These are phyloP conservation scores for Harlomillsia oculata DNA, from an alignment of 1,140 invertebrate species.

Conservation along the genomic window DNA sequence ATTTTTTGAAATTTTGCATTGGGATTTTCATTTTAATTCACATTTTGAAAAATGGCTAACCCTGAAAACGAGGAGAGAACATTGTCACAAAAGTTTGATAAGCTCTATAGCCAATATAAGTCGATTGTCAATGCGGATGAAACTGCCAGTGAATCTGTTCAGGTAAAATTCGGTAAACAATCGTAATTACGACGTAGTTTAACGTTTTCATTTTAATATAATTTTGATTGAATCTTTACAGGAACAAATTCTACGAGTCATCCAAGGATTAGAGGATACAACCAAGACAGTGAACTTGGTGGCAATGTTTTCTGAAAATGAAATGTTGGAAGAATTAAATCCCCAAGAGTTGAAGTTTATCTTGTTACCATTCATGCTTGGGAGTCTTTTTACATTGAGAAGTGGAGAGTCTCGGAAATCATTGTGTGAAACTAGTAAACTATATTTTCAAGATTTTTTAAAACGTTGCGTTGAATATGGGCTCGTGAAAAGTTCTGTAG, in stretches of 20 bases:
- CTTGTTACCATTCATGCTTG: slow-evolving; percentile 70
- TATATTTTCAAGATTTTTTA: slow-evolving; percentile 78
- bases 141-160: too few species aligned
- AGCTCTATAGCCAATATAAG: too few species aligned
- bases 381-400: slow-evolving; percentile 60
- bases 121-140: too few species aligned
- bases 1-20: too few species aligned
- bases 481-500: slow-evolving; percentile 48
- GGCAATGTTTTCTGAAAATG: slow-evolving; percentile 78
- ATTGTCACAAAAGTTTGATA: too few species aligned
- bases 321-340: slow-evolving; percentile 72
- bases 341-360: slow-evolving; percentile 77
- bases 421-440: slow-evolving; percentile 59
- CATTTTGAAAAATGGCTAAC: too few species aligned
- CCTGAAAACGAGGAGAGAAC: too few species aligned
- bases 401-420: slow-evolving; percentile 53
- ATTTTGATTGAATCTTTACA: too few species aligned
- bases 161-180: too few species aligned
- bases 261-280: slow-evolving; percentile 62
- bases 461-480: slow-evolving; percentile 67
- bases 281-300: slow-evolving; percentile 66
- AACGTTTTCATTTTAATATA: too few species aligned
- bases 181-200: too few species aligned
- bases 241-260: slow-evolving; percentile 56
- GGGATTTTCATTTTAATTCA: too few species aligned